phyloP scores from a whole-genome alignment of 2,113 vertebrate genomes.

The Oceanites oceanicus region DNA sequence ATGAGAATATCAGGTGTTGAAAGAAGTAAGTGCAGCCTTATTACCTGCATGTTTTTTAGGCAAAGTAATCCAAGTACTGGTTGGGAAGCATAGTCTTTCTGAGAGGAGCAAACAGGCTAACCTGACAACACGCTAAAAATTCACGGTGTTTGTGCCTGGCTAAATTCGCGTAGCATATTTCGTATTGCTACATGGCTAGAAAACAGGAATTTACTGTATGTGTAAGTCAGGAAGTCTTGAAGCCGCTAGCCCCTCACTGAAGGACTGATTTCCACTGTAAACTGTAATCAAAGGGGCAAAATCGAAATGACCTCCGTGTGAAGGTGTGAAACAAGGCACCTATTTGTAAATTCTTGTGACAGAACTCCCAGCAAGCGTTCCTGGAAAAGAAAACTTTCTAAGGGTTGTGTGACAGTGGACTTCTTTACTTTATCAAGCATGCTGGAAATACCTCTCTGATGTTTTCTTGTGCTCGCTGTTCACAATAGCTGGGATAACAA shows the following conservation, averaged over 20 bases:
- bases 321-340: not conserved
- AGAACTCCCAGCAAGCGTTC: not conserved
- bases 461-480: not conserved
- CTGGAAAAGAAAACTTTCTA: not conserved
- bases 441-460: not conserved
- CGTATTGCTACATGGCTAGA: not conserved
- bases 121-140: not conserved
- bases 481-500: not conserved
- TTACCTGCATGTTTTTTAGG: not conserved
- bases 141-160: not conserved
- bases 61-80: not conserved
- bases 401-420: not conserved
- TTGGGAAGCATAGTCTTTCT: not conserved
- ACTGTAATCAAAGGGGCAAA: not conserved
- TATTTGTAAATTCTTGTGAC: not conserved
- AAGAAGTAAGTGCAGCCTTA: not conserved
- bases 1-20: not conserved
- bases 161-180: not conserved
- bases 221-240: not conserved
- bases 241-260: not conserved
- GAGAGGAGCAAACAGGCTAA: not conserved
- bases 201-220: not conserved
- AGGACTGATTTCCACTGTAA: not conserved
- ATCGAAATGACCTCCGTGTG: not conserved
- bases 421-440: not conserved